Conservation (phyloP, 2,113 vertebrate species). For the Nothoprocta perdicaria region DNA sequence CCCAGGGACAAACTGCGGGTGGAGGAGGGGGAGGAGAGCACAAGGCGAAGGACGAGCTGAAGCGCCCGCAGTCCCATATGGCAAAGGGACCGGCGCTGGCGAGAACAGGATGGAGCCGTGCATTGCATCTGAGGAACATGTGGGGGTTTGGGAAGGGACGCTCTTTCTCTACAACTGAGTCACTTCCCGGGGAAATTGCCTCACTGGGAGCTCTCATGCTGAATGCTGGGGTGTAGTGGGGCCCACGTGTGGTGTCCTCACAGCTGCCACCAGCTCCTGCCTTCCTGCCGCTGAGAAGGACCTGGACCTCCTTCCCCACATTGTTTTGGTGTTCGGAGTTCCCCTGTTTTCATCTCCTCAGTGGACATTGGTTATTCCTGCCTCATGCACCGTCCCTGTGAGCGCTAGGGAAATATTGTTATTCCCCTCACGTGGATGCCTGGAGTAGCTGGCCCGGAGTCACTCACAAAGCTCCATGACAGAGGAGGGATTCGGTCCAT, state of each 20-base stretch:
- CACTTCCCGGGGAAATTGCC: slow-evolving; percentile 52
- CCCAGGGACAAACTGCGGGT: fast-evolving
- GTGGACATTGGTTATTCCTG: neutral
- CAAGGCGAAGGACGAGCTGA: neutral
- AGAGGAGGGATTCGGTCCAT: neutral
- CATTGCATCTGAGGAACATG: slow-evolving; percentile 19
- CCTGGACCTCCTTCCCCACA: neutral
- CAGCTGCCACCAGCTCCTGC: slow-evolving; percentile 5
- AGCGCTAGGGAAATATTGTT: neutral
- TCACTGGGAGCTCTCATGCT: neutral
- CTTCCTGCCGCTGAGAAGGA: slow-evolving; percentile 21
- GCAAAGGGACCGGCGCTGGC: neutral
- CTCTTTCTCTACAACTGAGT: slow-evolving; percentile 34
- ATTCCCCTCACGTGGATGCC: neutral
- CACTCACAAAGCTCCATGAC: neutral
- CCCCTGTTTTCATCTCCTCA: neutral
- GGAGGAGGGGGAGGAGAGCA: neutral
- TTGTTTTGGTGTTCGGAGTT: slow-evolving; percentile 25
- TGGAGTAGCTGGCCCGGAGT: neutral
- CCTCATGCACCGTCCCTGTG: neutral
- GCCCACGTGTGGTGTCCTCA: slow-evolving; percentile 1
- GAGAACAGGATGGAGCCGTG: slow-evolving; percentile 6
- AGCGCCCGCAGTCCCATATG: neutral
- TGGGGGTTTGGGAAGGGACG: neutral
- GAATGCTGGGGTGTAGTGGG: neutral